Evolutionary conservation across 1,140 invertebrate genomes (phyloP).

Genomic region (Dreissena rostriformis): DNA sequence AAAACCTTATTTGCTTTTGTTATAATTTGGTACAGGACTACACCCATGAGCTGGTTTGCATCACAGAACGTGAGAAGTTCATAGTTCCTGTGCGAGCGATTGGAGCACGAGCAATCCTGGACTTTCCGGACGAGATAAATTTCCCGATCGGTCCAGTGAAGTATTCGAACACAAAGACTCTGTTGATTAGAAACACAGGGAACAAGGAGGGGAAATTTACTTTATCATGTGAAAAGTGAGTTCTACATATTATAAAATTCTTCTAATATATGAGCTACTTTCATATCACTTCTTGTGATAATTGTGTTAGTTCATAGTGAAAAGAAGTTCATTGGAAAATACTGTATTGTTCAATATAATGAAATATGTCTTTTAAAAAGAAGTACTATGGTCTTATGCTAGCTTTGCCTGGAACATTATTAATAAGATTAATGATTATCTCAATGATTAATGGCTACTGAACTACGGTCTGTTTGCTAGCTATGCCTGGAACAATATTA

Average conservation of each 20-base stretch:
- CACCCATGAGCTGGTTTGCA: conserved; percentile 80
- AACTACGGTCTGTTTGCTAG: too few species aligned
- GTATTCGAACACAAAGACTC: conserved; percentile 76
- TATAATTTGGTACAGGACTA: conserved; percentile 76
- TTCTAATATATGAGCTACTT: too few species aligned
- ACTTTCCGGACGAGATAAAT: conserved; percentile 81
- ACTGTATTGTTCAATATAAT: too few species aligned
- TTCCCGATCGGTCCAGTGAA: conserved; percentile 80
- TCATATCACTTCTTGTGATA: too few species aligned
- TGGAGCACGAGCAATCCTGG: conserved; percentile 80
- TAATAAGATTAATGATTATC: too few species aligned
- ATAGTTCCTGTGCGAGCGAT: conserved; percentile 80
- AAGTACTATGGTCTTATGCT: too few species aligned
- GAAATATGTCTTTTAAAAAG: too few species aligned
- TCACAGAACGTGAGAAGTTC: conserved; percentile 81
- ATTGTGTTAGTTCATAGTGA: too few species aligned
- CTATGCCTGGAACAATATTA: too few species aligned
- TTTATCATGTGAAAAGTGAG: conserved; percentile 76
- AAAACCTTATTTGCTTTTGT: background rate
- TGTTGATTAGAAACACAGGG: conserved; percentile 81
- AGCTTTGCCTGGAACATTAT: too few species aligned
- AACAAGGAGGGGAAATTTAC: conserved; percentile 80
- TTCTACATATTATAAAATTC: background rate
- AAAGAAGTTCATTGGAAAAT: too few species aligned
- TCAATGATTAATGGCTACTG: too few species aligned